These are phyloP conservation scores for Gasteruption jaculator DNA, from an alignment of 2,888 invertebrate species.

Conservation along the genomic window DNA sequence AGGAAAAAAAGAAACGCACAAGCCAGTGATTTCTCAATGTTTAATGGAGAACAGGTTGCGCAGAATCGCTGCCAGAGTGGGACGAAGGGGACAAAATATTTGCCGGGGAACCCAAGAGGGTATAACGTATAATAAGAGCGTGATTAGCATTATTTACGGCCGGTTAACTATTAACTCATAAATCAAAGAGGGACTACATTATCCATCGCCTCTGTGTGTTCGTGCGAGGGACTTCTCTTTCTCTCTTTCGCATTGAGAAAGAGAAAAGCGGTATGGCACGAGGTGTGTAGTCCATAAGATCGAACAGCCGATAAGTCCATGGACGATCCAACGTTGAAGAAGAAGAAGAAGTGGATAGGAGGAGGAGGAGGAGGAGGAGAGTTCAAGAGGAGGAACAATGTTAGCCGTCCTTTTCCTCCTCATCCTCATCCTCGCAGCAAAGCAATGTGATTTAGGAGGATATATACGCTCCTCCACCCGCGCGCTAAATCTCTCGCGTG, in stretches of 20 bases:
- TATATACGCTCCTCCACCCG: no score
- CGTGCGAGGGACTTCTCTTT: conserved; percentile 26
- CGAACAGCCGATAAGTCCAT: conserved; percentile 27
- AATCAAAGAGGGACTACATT: conserved; percentile 44
- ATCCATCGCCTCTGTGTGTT: conserved; percentile 31
- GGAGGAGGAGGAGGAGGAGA: conserved; percentile 15
- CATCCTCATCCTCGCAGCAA: no score
- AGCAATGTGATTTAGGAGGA: no score
- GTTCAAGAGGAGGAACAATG: conserved; percentile 24
- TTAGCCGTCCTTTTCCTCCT: conserved; percentile 20
- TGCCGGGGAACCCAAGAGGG: conserved; percentile 27
- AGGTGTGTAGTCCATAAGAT: conserved; percentile 28
- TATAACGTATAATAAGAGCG: conserved; percentile 51
- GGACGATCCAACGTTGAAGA: conserved; percentile 2
- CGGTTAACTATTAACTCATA: conserved; percentile 51
- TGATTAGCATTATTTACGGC: conserved; percentile 52
- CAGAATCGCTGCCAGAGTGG: no score
- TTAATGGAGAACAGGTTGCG: no score
- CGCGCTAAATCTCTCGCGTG: no score
- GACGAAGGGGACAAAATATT: conserved; percentile 47
- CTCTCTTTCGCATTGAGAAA: conserved; percentile 6
- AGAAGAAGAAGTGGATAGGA: conserved; percentile 6
- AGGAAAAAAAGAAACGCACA: no score
- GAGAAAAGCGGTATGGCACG: conserved; percentile 27
- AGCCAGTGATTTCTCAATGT: no score